These are phyloP conservation scores for Ernsta delagoae DNA, from an alignment of 2,888 invertebrate species.

Conservation along the genomic window DNA sequence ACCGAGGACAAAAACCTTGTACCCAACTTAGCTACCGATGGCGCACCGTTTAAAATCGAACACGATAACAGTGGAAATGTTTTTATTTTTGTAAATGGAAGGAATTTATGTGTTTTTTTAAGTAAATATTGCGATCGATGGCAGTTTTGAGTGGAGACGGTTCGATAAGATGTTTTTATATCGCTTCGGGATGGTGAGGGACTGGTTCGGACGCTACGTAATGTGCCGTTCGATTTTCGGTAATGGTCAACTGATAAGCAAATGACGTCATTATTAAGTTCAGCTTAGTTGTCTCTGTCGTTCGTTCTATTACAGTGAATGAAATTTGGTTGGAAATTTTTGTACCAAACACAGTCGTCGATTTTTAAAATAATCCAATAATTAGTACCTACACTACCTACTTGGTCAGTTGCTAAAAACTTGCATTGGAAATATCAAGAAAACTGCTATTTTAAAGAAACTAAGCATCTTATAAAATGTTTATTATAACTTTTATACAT, in stretches of 20 bases:
- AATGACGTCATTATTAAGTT: conserved; percentile 80
- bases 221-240: conserved; percentile 83
- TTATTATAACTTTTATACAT: neutral
- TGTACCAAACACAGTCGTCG: neutral
- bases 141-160: conserved; percentile 70
- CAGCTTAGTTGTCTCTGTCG: conserved; percentile 72
- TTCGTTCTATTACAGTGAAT: conserved; percentile 34
- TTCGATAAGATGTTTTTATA: conserved; percentile 81
- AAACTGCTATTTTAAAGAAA: too few relatives aligned
- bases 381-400: too few relatives aligned
- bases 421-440: neutral
- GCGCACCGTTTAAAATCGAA: conserved; percentile 83
- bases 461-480: too few relatives aligned
- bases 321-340: conserved; percentile 40
- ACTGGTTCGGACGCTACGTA: conserved; percentile 75
- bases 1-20: conserved; percentile 78
- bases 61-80: conserved; percentile 81
- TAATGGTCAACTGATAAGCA: conserved; percentile 85
- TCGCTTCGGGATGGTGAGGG: conserved; percentile 64
- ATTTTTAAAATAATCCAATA: neutral
- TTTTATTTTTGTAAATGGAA: conserved; percentile 81
- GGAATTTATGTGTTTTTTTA: conserved; percentile 78
- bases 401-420: neutral
- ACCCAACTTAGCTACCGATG: conserved; percentile 77
- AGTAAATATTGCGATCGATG: conserved; percentile 78